phyloP scores from a whole-genome alignment of 2,113 vertebrate species.

The Dissostichus mawsoni region DNA sequence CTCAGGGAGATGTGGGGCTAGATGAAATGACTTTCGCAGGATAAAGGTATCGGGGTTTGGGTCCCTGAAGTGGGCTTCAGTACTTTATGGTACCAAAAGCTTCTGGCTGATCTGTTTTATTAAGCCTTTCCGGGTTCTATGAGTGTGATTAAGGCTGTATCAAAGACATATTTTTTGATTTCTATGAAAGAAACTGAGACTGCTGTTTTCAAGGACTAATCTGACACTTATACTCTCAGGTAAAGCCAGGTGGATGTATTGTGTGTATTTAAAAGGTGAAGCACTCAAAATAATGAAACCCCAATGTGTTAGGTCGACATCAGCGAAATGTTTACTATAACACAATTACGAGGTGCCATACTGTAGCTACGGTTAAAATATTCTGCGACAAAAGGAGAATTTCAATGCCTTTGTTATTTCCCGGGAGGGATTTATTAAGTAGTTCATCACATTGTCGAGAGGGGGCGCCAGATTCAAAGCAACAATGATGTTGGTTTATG shows the following conservation, averaged over 20 bases:
- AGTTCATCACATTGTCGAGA: conserved; percentile 33
- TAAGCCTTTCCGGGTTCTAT: not conserved
- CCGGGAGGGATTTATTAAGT: not conserved
- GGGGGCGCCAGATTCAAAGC: conserved; percentile 67
- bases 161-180: conserved; percentile 2
- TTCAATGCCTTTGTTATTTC: not conserved
- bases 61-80: conserved; percentile 36
- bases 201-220: not conserved
- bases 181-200: not conserved
- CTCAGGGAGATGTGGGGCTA: conserved; percentile 70
- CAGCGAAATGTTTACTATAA: not conserved
- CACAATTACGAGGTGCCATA: not conserved
- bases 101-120: not conserved
- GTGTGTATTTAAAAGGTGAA: not conserved
- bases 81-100: conserved; percentile 26
- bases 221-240: not conserved
- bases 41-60: conserved; percentile 50
- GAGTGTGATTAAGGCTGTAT: not conserved
- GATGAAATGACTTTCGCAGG: conserved; percentile 61
- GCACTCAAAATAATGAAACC: not conserved
- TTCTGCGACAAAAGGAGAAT: not conserved
- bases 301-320: not conserved
- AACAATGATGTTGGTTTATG: conserved; percentile 12
- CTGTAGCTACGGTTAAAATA: not conserved
- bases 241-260: not conserved